Base-by-base conservation (phyloP, 2,888 invertebrate genomes). In the Pandemis heparana region DNA sequence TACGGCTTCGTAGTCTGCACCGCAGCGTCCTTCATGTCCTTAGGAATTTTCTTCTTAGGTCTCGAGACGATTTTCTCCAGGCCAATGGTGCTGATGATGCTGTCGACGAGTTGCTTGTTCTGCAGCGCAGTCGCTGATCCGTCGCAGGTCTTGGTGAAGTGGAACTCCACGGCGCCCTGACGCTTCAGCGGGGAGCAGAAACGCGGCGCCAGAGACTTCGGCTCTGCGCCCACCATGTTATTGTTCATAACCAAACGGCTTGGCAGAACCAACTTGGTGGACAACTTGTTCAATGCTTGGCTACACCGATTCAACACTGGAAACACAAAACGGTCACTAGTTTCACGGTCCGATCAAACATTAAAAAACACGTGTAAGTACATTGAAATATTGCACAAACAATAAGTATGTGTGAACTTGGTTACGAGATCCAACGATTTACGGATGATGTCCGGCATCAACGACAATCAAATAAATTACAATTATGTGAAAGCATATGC, bases 141-240 rank as follows among this genome's bases (percentile, higher is more conserved):
- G 23, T 56, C 56, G 64, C 79, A 82, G 5, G 79, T 77, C 77
- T 87, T 89, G 12, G 92, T 92, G 78, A 91, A 93, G 77, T 88
- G 85, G 80, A 92, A 93, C 74, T 92, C 89, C 16, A 90, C 81
- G 3, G 83, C 76, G 1, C 82, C 83, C 77, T 91, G 90, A 75
- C 92, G 88, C 84, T 94, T 94, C 82, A 94, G 82, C 9, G 94
- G 94, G 14, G 94, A 94, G 79, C 90, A 89, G 81, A 81, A 92
- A 79, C 89, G 89, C 1, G 88, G 86, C 14, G 81, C 77, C 64
- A 90, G 79, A 66, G 82, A 79, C 77, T 90, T 90, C 12, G 77
- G 80, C 60, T 90, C 89, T 16, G 77, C 74, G 51, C 82, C 85
- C 18, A 85, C 75, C 64, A 86, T 79, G 43, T 77, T 81, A 77